Percentiles rank a stretch among this genome's conserved stretches.
phyloP scores from a whole-genome alignment of 2,888 invertebrate genomes.

The Spisula subtruncata region DNA sequence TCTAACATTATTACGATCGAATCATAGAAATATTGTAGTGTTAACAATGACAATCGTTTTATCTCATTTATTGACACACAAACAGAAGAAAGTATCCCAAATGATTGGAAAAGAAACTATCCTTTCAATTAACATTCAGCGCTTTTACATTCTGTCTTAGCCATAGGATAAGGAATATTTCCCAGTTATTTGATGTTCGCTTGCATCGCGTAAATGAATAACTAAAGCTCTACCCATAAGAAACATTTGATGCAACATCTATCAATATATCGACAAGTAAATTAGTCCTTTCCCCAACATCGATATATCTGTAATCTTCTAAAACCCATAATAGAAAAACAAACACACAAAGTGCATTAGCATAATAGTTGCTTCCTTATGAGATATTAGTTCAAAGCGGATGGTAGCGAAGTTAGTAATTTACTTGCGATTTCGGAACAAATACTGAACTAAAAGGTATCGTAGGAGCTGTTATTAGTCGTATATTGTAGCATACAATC shows the following conservation, averaged over 20 bases:
- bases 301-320: slow-evolving; percentile 28
- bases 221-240: not conserved
- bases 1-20: not conserved
- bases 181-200: not conserved
- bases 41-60: slow-evolving; percentile 22
- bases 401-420: slow-evolving; percentile 14
- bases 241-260: slow-evolving; percentile 22
- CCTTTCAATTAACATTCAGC: not conserved
- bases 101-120: slow-evolving; percentile 27
- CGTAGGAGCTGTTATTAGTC: not conserved
- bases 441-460: slow-evolving; percentile 18
- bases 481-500: not conserved
- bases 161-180: not conserved
- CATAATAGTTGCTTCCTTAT: slow-evolving; percentile 43
- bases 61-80: slow-evolving; percentile 8
- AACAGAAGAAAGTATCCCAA: not conserved
- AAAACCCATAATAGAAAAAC: slow-evolving; percentile 37
- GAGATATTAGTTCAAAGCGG: slow-evolving; percentile 29
- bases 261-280: slow-evolving; percentile 39
- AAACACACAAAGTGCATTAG: slow-evolving; percentile 52
- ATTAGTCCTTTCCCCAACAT: slow-evolving; percentile 43
- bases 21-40: not conserved
- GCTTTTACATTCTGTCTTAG: not conserved
- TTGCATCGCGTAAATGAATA: not conserved
- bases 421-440: not conserved